These are phyloP conservation scores for Hypercompe scribonia DNA, from an alignment of 2,888 invertebrate species.

Conservation along the genomic window DNA sequence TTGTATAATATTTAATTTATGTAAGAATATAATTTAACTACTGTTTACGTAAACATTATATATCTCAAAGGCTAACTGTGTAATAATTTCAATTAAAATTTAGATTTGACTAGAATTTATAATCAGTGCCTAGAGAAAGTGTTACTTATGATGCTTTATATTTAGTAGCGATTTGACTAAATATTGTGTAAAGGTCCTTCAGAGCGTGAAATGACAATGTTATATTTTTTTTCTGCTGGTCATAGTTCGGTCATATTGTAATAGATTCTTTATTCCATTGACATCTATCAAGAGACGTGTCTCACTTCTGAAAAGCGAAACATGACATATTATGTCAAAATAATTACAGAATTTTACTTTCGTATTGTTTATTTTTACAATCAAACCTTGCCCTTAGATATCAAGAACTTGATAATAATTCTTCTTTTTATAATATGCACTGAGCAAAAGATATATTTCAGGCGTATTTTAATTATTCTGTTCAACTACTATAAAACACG, in stretches of 20 bases:
- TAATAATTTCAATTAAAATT: slow-evolving; percentile 69
- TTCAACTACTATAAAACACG: slow-evolving; percentile 32
- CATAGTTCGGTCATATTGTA: not conserved
- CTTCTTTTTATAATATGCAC: not conserved
- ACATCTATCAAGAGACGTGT: too few species aligned
- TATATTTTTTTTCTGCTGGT: not conserved
- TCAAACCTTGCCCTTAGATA: not conserved
- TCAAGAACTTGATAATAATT: not conserved
- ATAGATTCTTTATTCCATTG: not conserved
- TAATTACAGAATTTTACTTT: not conserved
- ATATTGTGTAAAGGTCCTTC: slow-evolving; percentile 17
- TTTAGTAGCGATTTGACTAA: slow-evolving; percentile 43
- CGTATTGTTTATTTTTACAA: not conserved
- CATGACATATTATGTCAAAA: not conserved
- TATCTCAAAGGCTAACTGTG: slow-evolving; percentile 64
- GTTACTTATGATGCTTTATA: slow-evolving; percentile 49
- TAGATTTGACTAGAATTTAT: slow-evolving; percentile 82
- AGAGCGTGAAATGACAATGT: not conserved
- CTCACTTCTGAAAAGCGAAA: not conserved
- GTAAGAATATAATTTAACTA: slow-evolving; percentile 56
- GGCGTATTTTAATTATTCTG: slow-evolving; percentile 17
- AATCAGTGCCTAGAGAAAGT: slow-evolving; percentile 72
- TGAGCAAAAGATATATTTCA: slow-evolving; percentile 6
- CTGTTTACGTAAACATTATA: slow-evolving; percentile 55
- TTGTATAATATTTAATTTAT: slow-evolving; percentile 52